Conservation (phyloP, 2,113 vertebrate genomes). For the Myotis yumanensis region DNA sequence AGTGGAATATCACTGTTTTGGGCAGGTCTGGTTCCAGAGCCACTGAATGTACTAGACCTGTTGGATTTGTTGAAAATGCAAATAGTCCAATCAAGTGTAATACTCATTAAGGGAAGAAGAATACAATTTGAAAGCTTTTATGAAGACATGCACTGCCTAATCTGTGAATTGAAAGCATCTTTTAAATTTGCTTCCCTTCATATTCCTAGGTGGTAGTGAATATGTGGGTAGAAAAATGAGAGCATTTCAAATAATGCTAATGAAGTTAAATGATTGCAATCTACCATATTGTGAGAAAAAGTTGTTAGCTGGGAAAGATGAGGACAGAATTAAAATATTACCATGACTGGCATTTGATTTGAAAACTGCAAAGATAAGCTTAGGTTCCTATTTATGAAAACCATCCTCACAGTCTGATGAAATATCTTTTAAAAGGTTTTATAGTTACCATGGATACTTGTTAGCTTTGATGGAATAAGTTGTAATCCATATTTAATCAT, state of each 20-base stretch:
- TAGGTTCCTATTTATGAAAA: constrained; percentile 75
- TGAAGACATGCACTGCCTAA: constrained; percentile 41
- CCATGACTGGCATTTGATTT: constrained; percentile 74
- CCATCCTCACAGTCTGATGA: constrained; percentile 70
- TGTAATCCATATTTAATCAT: constrained; percentile 77
- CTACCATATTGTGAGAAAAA: constrained; percentile 71
- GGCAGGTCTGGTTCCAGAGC: neutral
- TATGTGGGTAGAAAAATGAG: constrained; percentile 74
- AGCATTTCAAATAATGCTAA: constrained; percentile 82
- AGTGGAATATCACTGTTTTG: neutral
- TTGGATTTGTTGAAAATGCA: constrained; percentile 58
- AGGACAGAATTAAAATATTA: constrained; percentile 75
- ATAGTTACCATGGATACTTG: constrained; percentile 84
- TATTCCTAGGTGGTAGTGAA: constrained; percentile 78
- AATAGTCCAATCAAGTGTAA: constrained; percentile 1
- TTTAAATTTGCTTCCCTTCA: constrained; percentile 60
- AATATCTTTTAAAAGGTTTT: constrained; percentile 77
- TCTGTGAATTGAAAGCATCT: constrained; percentile 72
- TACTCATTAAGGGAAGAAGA: constrained; percentile 34
- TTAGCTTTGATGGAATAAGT: constrained; percentile 79
- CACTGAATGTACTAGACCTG: neutral
- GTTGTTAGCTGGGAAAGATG: constrained; percentile 48
- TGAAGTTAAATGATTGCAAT: constrained; percentile 80
- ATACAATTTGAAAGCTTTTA: constrained; percentile 64
- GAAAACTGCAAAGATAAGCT: constrained; percentile 77